phyloP scores from a whole-genome alignment of 2,797 vertebrate species.

The Bucorvus abyssinicus region DNA sequence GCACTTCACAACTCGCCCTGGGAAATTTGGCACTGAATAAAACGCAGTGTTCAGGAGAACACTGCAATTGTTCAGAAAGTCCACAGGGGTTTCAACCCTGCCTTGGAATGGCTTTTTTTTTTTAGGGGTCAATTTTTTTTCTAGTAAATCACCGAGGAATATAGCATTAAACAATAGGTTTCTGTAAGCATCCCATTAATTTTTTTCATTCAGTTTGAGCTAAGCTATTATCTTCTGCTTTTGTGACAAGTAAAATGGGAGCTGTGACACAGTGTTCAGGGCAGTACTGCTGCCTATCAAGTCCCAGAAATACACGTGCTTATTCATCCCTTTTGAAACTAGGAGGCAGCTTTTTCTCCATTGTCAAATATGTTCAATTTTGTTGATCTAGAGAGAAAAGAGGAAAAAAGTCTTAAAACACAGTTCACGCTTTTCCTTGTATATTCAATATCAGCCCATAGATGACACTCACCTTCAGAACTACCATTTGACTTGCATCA shows the following conservation, averaged over 20 bases:
- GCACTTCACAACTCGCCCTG: background rate
- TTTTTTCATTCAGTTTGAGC: background rate
- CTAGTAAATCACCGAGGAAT: conserved; percentile 19
- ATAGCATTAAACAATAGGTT: background rate
- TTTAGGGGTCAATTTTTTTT: background rate
- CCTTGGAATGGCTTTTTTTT: background rate
- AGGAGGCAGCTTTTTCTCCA: background rate
- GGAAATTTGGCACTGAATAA: conserved; percentile 51
- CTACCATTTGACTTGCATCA: background rate
- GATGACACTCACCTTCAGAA: background rate
- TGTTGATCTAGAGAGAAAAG: background rate
- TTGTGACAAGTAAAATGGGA: conserved; percentile 24
- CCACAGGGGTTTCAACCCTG: background rate
- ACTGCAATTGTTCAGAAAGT: conserved; percentile 35
- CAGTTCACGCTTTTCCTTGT: background rate
- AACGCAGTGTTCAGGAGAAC: conserved; percentile 27
- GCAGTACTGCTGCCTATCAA: background rate
- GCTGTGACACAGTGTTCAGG: background rate
- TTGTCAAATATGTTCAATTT: background rate
- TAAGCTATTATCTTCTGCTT: conserved; percentile 11
- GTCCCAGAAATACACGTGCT: conserved; percentile 26
- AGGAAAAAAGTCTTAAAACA: background rate
- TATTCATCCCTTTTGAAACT: background rate
- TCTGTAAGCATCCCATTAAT: conserved; percentile 22
- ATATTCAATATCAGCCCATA: background rate